Percentiles rank a stretch among this genome's conserved stretches.
Conservation (phyloP, 2,797 vertebrate genomes). For the Lepidocolaptes lacrymiger region DNA sequence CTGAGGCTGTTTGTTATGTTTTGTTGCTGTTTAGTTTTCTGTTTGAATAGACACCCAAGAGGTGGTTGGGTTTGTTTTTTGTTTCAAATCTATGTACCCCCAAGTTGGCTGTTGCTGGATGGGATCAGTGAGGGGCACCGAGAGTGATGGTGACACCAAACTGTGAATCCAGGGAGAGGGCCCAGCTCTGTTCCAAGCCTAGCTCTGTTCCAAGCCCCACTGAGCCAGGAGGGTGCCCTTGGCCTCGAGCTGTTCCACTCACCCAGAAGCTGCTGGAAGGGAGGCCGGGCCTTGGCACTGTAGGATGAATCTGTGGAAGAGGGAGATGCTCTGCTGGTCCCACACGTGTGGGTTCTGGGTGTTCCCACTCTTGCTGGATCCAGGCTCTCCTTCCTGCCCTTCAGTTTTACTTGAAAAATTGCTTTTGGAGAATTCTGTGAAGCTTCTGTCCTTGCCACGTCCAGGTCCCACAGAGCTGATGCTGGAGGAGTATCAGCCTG, state of each 20-base stretch:
- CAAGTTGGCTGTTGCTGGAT: neutral
- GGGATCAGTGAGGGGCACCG: neutral
- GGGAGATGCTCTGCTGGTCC: neutral
- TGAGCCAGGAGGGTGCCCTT: neutral
- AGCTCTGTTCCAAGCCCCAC: accelerated
- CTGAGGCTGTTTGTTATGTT: neutral
- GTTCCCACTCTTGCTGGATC: neutral
- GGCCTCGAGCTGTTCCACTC: neutral
- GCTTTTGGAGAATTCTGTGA: neutral
- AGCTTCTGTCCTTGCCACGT: neutral
- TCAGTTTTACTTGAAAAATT: constrained; percentile 30
- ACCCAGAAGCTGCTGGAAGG: neutral
- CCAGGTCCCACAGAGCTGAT: neutral
- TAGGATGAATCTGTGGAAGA: neutral
- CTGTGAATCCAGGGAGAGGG: neutral
- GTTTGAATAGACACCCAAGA: neutral
- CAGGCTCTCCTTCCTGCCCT: neutral
- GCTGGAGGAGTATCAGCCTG: neutral
- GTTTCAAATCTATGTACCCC: neutral
- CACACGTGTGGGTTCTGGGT: neutral
- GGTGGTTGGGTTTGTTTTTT: neutral
- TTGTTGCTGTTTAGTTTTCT: neutral
- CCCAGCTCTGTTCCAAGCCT: too few species aligned
- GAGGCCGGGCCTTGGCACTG: neutral
- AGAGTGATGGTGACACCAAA: neutral